phyloP scores from a whole-genome alignment of 1,140 invertebrate genomes.

The Cotesia glomerata region DNA sequence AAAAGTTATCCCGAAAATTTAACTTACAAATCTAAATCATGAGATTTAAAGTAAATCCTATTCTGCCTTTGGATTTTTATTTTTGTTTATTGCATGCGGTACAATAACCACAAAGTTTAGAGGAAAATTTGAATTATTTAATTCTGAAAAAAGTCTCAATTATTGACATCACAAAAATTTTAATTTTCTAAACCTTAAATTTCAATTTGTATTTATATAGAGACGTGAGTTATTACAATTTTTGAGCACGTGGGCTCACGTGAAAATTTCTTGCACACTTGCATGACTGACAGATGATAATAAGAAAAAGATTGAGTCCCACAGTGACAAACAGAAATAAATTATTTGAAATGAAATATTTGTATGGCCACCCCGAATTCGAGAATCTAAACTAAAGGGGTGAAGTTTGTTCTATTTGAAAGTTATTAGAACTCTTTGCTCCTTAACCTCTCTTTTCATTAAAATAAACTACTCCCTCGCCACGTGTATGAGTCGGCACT shows the following conservation, averaged over 20 bases:
- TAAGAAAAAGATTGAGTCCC: constrained; percentile 17
- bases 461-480: background rate
- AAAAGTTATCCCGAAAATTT: constrained; percentile 37
- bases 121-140: too few species aligned
- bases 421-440: too few species aligned
- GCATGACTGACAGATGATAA: constrained; percentile 19
- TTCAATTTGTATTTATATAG: background rate
- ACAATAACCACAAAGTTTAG: too few species aligned
- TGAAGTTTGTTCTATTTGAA: background rate
- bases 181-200: background rate
- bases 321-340: constrained; percentile 24
- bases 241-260: background rate
- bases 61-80: background rate
- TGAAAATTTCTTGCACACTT: constrained; percentile 23
- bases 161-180: background rate
- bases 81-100: too few species aligned
- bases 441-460: too few species aligned
- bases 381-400: constrained; percentile 44
- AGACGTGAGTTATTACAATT: background rate
- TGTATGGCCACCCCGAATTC: too few species aligned
- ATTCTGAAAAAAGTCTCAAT: too few species aligned
- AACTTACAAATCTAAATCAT: constrained; percentile 19
- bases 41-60: constrained; percentile 24
- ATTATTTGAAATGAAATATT: constrained; percentile 15
- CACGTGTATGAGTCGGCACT: constrained; percentile 26